Conservation (phyloP, 2,888 invertebrate genomes). For the Andrena minutula region DNA sequence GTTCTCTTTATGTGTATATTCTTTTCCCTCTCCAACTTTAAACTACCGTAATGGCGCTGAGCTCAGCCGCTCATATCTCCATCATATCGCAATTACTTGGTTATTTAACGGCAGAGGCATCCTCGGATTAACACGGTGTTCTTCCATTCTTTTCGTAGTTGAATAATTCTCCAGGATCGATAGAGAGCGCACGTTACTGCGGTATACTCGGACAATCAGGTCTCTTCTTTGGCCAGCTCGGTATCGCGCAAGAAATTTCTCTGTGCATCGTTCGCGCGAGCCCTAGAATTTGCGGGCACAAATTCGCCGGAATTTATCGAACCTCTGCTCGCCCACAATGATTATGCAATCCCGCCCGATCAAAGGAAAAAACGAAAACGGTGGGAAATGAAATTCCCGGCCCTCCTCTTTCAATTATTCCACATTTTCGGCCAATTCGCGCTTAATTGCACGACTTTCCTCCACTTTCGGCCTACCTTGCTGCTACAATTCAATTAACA, state of each 20-base stretch:
- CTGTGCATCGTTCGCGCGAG: background rate
- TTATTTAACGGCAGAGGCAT: constrained; percentile 16
- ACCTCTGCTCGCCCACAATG: constrained; percentile 13
- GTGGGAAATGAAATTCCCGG: constrained; percentile 36
- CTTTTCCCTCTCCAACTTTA: background rate
- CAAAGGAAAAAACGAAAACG: background rate
- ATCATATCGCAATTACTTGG: constrained; percentile 34
- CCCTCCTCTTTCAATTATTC: background rate
- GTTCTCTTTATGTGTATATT: background rate
- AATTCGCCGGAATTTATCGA: constrained; percentile 46
- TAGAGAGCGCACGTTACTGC: constrained; percentile 15
- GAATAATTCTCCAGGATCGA: constrained; percentile 24
- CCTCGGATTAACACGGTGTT: background rate
- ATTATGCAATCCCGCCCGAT: constrained; percentile 18
- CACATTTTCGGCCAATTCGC: background rate
- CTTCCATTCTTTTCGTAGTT: background rate
- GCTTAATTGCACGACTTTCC: background rate
- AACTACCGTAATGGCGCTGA: constrained; percentile 39
- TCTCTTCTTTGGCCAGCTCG: constrained; percentile 23
- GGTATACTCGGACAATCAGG: constrained; percentile 7
- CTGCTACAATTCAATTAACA: background rate
- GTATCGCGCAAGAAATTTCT: constrained; percentile 43
- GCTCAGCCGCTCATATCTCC: constrained; percentile 45
- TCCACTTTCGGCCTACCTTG: background rate
- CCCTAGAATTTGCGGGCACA: constrained; percentile 12